phyloP scores from a whole-genome alignment of 1,140 invertebrate species.

The Halesus radiatus region DNA sequence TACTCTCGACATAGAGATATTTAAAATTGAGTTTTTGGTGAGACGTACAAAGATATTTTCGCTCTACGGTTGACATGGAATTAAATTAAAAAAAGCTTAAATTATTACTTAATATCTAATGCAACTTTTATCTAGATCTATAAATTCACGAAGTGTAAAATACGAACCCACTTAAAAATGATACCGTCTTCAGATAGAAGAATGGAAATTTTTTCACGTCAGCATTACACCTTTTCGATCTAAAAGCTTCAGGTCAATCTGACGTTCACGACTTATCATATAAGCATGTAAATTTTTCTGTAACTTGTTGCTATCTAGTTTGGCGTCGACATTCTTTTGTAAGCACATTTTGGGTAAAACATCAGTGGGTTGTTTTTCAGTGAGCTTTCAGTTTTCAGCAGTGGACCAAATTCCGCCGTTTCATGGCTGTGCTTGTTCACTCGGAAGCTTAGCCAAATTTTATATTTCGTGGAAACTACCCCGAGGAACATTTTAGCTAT shows the following conservation, averaged over 20 bases:
- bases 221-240: not conserved
- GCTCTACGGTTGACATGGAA: too few relatives aligned
- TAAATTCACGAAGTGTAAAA: too few relatives aligned
- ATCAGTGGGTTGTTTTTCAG: constrained; percentile 2
- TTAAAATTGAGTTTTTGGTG: too few relatives aligned
- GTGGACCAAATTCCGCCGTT: not conserved
- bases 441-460: constrained; percentile 33
- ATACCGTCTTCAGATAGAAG: not conserved
- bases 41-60: too few relatives aligned
- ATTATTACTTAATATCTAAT: too few relatives aligned
- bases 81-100: too few relatives aligned
- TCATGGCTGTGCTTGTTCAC: constrained; percentile 8
- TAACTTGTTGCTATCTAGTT: constrained; percentile 18
- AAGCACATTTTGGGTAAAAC: not conserved
- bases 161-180: not conserved
- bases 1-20: too few relatives aligned
- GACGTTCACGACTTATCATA: not conserved
- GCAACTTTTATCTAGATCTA: too few relatives aligned
- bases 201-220: not conserved
- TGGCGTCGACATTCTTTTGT: not conserved
- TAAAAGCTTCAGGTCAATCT: constrained; percentile 9
- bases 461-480: constrained; percentile 33
- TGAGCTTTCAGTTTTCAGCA: not conserved
- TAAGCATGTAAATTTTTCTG: constrained; percentile 2
- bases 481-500: constrained; percentile 19